Percentiles rank a stretch among this genome's conserved stretches.
Evolutionary conservation across 2,113 vertebrate genomes (phyloP).

Genomic region (Triplophysa siluroides): DNA sequence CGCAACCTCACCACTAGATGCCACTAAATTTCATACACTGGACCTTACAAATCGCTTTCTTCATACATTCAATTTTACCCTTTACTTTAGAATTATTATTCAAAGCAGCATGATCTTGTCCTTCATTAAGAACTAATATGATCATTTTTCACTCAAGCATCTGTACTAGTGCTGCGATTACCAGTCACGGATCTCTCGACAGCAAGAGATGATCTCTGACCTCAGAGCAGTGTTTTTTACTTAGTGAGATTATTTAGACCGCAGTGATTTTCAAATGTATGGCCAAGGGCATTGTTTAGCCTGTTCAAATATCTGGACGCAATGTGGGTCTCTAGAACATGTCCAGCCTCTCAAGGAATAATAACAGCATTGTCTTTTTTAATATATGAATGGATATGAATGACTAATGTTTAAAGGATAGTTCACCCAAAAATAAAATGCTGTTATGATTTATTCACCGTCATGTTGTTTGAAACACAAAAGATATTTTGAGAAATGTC

Average conservation of each 20-base stretch:
- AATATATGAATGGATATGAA: neutral
- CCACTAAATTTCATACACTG: too few species aligned
- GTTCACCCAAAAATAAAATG: too few species aligned
- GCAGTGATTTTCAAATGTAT: constrained; percentile 4
- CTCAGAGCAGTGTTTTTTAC: neutral
- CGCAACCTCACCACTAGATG: too few species aligned
- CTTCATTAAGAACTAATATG: constrained; percentile 27
- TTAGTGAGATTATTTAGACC: constrained; percentile 20
- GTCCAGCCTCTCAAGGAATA: neutral
- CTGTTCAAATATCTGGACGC: constrained; percentile 33
- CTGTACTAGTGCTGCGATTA: neutral
- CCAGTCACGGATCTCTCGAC: neutral
- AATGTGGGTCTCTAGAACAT: neutral
- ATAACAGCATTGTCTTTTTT: neutral
- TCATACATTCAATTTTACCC: neutral
- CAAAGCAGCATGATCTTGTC: neutral
- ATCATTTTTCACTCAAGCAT: neutral
- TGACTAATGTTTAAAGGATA: neutral
- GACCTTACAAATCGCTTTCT: neutral
- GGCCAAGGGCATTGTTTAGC: neutral
- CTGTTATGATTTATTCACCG: too few species aligned
- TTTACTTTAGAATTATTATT: constrained; percentile 7
- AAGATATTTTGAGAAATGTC: too few species aligned
- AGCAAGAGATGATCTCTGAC: neutral
- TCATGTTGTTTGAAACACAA: too few species aligned